Evolutionary conservation across 37 sponge, comb jelly and placozoan species (phyloP), one percentile per base, ranked within the genome.

Genomic region (Cladorhizidae sp.): DNA sequence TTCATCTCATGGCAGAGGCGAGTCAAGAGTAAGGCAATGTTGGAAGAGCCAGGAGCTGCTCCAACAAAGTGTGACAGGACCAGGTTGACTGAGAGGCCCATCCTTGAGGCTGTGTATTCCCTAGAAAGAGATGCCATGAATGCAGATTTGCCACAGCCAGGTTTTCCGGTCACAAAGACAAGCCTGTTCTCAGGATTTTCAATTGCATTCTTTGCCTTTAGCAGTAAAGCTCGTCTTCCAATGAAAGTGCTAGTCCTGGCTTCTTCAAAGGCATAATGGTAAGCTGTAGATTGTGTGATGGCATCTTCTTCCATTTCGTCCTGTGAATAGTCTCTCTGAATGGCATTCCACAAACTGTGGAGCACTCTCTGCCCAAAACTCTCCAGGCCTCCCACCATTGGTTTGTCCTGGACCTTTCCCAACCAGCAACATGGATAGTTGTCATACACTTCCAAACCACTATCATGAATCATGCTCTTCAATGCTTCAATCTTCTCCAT

Each of bases 331-430:
- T 88, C 88, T 61, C 67, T 82, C 67, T 92, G 87, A 22, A 97
- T 93, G 15, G 92, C 83, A 79, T 94, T 94, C 97, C 97, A 97
- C 52, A 97, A 63, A 33, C 88, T 88, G 63, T 94, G 50, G 63
- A 97, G 75, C 26, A 97, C 95, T 73, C 97, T 62, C 74, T 88
- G 70, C 25, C 97, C 97, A 84, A 97, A 97, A 57, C 91, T 90
- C 39, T 94, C 95, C 68, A 97, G 80, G 0, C 83, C 82, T 9
- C 83, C 83, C 31, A 86, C 85, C 83, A 94, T 84, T 32, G 90
- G 86, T 25, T 91, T 94, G 52, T 87, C 93, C 29, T 94, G 89
- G 2, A 89, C 83, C 52, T 77, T 73, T 2, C 97, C 97, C 36
- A 95, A 54, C 97, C 97, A 97, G 26, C 68, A 54, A 57, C 82